Evolutionary conservation across 2,113 vertebrate genomes (phyloP), one percentile per base, ranked within the genome.

Genomic region (Emydura subglobosa): DNA sequence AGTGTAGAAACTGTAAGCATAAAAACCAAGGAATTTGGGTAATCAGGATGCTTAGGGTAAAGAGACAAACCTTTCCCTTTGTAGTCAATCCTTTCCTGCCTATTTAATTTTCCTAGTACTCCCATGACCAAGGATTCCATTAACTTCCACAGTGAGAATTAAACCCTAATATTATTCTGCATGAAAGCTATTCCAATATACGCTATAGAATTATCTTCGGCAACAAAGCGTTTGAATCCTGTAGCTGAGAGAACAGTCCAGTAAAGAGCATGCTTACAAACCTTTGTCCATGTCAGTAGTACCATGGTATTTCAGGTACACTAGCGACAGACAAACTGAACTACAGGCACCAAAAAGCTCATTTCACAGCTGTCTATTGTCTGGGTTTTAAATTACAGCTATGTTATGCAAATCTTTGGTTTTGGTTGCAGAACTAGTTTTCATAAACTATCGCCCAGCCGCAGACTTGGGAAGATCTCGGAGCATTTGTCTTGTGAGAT

Each of bases 381-480:
- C 65, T 78, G 94, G 74, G 95, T 97, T 97, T 97, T 96, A 91
- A 94, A 94, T 98, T 97, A 96, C 96, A 88, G 80, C 88, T 90
- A 90, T 80, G 88, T 96, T 82, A 91, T 31, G 83, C 91, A 89
- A 94, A 95, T 65, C 93, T 89, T 39, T n/a, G 82, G 88, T 81
- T 82, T 82, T 87, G 96, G 97, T 95, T 61, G 78, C 87, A 96
- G 95, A 96, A 97, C 95, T 53, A 97, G 96, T 97, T 97, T 97
- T 97, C 94, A 92, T 96, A 94, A 97, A 94, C 92, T 94, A 68
- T 39, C 89, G 19, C 95, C 93, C 95, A 95, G 96, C 92, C 95
- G 95, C 95, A 94, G 91, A 83, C 92, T 88, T 79, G 92, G 85
- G 93, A 94, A 85, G 57, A 85, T 85, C 91, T 96, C 87, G 47